These are phyloP conservation scores for Pseudochirops corinnae DNA, from an alignment of 2,797 vertebrate genomes.

Conservation along the genomic window DNA sequence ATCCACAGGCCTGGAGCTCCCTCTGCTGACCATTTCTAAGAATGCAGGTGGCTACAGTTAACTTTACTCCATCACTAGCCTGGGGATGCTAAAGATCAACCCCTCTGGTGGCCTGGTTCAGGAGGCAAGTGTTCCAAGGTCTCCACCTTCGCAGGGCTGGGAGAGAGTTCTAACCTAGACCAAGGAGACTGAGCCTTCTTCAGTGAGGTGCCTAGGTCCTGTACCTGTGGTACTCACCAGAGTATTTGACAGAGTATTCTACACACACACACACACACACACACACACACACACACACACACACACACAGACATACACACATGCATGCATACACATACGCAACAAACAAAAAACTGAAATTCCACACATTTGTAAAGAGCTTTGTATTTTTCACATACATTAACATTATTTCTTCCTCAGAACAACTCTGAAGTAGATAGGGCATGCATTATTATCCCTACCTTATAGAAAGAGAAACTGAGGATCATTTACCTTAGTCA, in stretches of 20 bases:
- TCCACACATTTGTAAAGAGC: neutral
- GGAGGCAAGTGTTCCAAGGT: neutral
- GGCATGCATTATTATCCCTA: neutral
- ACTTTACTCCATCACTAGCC: neutral
- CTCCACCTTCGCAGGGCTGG: neutral
- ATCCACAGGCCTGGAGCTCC: neutral
- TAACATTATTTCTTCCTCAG: neutral
- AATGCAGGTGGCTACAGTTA: neutral
- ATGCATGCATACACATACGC: neutral
- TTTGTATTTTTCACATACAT: neutral
- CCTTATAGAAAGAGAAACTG: neutral
- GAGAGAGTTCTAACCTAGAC: neutral
- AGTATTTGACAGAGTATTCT: neutral
- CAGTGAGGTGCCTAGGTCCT: neutral
- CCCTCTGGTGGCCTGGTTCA: neutral
- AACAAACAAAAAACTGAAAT: neutral
- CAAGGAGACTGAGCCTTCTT: neutral
- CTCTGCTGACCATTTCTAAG: neutral
- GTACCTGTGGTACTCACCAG: neutral
- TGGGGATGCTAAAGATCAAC: neutral
- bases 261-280: neutral
- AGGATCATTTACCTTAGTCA: neutral
- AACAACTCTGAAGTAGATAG: neutral
- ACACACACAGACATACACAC: accelerated
- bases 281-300: neutral